Base-by-base conservation (phyloP, 2,797 vertebrate species). In the Enteromius afrohamiltoni region DNA sequence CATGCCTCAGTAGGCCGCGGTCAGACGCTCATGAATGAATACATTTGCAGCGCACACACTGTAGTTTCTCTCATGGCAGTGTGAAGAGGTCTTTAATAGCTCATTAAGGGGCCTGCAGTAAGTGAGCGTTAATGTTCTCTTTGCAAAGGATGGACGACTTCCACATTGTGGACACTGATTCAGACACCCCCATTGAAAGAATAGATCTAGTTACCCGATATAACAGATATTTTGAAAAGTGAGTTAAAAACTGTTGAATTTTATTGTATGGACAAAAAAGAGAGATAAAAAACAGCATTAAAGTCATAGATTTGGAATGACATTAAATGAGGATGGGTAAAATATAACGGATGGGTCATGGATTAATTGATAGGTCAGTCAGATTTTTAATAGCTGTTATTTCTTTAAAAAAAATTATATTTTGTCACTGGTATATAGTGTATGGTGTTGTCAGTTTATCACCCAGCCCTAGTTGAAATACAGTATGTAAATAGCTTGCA, bases 81-180 rank as follows among this genome's bases (percentile, higher is more conserved):
- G 40, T 47, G 60, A 83, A 71, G 71, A 86, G 75, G 37, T 88
- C 65, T 83, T 64, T 88, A 85, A 87, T 84, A 85, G 76, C 83
- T 47, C 55, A 74, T 85, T 86, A 88, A 86, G 58, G 58, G 76
- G 17, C 68, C 55, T 42, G 26, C 82, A 14, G 68, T 85, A 88
- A 85, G 80, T 87, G 86, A 86, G 85, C 77, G 53, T 85, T 84
- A 86, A 83, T 80, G 53, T 80, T 82, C 75, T 73, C 71, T 80
- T 51, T 77, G 70, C 23, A 83, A 49, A 42, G 42, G 55, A 58
- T 80, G 71, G 64, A 29, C 1, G 26, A 64, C 47, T 21, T 37
- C 67, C 42, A 76, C 23, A 79, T 21, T 26, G 60, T 79, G 79
- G 55, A 70, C 80, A 45, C 42, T 65, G 14, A 49, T 68, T 60